phyloP scores from a whole-genome alignment of 2,888 invertebrate species.

The Eustalomyia histrio region DNA sequence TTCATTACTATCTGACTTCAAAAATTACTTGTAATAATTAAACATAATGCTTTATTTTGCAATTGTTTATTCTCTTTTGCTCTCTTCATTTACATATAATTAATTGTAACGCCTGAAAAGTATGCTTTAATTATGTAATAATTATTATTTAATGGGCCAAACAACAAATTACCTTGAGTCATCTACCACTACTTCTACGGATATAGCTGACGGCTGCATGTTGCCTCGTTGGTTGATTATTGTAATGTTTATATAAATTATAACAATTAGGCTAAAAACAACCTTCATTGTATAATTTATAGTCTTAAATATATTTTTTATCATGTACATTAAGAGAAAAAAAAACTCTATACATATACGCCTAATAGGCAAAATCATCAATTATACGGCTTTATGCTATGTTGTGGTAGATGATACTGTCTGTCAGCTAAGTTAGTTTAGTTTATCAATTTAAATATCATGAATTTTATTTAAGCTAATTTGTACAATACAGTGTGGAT shows the following conservation, averaged over 20 bases:
- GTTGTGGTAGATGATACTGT: neutral
- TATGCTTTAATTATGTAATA: constrained; percentile 7
- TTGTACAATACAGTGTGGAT: neutral
- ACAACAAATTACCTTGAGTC: constrained; percentile 14
- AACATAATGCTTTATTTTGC: too few relatives aligned
- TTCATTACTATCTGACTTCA: too few relatives aligned
- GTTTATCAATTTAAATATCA: neutral
- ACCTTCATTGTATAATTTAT: constrained; percentile 5
- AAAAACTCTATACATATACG: neutral
- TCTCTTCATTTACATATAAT: neutral
- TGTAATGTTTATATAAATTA: neutral
- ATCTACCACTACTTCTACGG: neutral
- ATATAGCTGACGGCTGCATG: neutral
- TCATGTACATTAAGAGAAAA: neutral
- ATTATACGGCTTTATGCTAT: neutral
- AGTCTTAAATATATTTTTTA: neutral
- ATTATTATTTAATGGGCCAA: constrained; percentile 11
- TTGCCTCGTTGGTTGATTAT: neutral
- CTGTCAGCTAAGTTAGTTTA: neutral
- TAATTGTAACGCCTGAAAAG: neutral
- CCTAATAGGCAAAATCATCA: neutral
- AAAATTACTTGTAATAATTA: too few relatives aligned
- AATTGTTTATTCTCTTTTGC: too few relatives aligned
- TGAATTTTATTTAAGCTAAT: neutral
- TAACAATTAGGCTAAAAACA: neutral